These are phyloP conservation scores for Turritopsis rubra DNA, from an alignment of 30 jellyfish, hydroid and myxozoan species.

Conservation along the genomic window DNA sequence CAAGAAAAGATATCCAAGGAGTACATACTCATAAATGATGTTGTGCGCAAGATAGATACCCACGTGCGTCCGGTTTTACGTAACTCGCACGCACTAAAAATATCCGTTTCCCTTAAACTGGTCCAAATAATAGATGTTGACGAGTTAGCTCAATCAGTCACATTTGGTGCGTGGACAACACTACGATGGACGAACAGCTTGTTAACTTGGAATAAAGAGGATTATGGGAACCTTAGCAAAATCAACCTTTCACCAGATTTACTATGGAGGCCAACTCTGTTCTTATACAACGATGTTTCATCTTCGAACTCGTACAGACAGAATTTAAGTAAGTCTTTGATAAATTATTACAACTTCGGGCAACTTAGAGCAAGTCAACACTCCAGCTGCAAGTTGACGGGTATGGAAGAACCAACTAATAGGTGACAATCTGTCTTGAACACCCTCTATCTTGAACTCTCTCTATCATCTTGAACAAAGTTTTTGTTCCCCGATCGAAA, in stretches of 20 bases:
- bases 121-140: background rate
- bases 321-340: conserved; percentile 48
- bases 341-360: no score
- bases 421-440: no score
- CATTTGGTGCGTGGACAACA: background rate
- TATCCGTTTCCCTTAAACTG: background rate
- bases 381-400: no score
- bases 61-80: background rate
- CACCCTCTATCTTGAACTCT: no score
- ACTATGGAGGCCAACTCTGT: conserved; percentile 69
- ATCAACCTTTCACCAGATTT: conserved; percentile 58
- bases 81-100: background rate
- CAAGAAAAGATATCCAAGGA: background rate
- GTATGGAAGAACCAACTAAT: no score
- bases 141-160: background rate
- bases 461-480: no score
- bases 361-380: no score
- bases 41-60: background rate
- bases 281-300: conserved; percentile 47
- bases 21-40: background rate
- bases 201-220: conserved; percentile 39
- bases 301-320: no score
- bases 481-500: no score
- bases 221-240: conserved; percentile 39
- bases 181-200: conserved; percentile 48